Conservation (phyloP, 2,113 vertebrate species). For the Lethenteron reissneri region DNA sequence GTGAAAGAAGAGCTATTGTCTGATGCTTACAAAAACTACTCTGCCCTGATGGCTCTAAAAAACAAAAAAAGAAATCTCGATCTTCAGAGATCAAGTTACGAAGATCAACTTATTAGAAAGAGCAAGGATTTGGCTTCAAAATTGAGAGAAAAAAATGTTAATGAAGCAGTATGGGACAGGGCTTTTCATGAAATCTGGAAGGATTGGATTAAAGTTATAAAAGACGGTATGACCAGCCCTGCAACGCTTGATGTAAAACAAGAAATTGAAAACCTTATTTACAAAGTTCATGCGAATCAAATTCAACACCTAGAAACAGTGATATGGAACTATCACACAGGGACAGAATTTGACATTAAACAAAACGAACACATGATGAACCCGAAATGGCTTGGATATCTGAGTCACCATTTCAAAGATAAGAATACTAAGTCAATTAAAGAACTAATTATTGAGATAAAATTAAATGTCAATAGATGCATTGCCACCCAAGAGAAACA, state of each 20-base stretch:
- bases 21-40: slow-evolving; percentile 14
- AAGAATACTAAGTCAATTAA: not conserved
- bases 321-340: not conserved
- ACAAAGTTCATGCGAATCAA: slow-evolving; percentile 12
- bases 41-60: slow-evolving; percentile 12
- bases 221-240: fast-evolving
- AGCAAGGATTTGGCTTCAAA: slow-evolving; percentile 15
- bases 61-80: slow-evolving; percentile 13
- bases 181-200: slow-evolving; percentile 17
- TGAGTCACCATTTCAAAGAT: fast-evolving
- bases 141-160: slow-evolving; percentile 13
- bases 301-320: not conserved
- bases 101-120: slow-evolving; percentile 14
- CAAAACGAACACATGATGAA: not conserved
- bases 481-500: slow-evolving; percentile 10
- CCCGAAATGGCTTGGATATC: fast-evolving
- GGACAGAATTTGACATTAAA: slow-evolving; percentile 1
- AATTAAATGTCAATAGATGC: fast-evolving
- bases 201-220: slow-evolving; percentile 11
- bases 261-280: slow-evolving; percentile 17
- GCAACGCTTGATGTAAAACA: slow-evolving; percentile 10
- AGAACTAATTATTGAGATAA: slow-evolving; percentile 11
- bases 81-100: slow-evolving; percentile 10
- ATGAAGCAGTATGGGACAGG: slow-evolving; percentile 8
- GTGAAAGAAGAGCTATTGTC: slow-evolving; percentile 13